Percentiles rank a stretch among this genome's conserved stretches.
Evolutionary conservation across 2,797 vertebrate species (phyloP).

Genomic region (Neoniphon sammara): DNA sequence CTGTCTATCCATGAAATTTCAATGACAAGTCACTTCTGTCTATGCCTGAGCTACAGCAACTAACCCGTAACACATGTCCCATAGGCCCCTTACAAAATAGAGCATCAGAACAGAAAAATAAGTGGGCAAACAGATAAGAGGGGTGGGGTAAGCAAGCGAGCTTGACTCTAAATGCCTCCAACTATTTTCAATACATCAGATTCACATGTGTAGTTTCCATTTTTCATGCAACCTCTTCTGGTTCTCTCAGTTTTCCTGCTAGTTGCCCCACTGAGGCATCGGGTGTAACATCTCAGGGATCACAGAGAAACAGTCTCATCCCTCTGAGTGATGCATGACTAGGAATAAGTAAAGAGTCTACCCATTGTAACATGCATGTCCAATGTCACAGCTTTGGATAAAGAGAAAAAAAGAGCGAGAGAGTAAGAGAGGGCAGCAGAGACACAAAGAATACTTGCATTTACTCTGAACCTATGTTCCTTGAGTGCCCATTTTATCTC

Average conservation of each 20-base stretch:
- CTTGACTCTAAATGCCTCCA: neutral
- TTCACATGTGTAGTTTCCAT: neutral
- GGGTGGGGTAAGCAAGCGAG: neutral
- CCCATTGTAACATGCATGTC: neutral
- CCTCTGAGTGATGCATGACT: neutral
- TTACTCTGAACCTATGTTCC: constrained; percentile 53
- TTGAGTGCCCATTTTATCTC: constrained; percentile 63
- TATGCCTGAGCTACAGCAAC: neutral
- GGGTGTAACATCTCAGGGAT: constrained; percentile 32
- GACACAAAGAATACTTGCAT: constrained; percentile 34
- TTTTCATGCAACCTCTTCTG: constrained; percentile 35
- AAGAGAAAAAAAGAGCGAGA: neutral
- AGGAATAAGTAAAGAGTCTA: constrained; percentile 9
- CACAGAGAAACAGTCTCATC: constrained; percentile 6
- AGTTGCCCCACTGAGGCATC: constrained; percentile 27
- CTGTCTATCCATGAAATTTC: constrained; percentile 14
- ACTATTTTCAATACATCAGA: constrained; percentile 1
- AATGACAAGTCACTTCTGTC: neutral
- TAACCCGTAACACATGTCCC: too few species aligned
- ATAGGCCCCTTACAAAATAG: too few species aligned
- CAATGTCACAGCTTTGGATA: constrained; percentile 2
- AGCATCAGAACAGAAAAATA: neutral
- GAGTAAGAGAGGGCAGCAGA: neutral
- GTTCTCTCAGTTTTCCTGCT: constrained; percentile 14
- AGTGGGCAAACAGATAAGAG: constrained; percentile 15